Percentiles rank a stretch among this genome's conserved stretches.
These are phyloP conservation scores for Psilanteris sp. DNA, from an alignment of 1,140 invertebrate genomes.

Conservation along the genomic window DNA sequence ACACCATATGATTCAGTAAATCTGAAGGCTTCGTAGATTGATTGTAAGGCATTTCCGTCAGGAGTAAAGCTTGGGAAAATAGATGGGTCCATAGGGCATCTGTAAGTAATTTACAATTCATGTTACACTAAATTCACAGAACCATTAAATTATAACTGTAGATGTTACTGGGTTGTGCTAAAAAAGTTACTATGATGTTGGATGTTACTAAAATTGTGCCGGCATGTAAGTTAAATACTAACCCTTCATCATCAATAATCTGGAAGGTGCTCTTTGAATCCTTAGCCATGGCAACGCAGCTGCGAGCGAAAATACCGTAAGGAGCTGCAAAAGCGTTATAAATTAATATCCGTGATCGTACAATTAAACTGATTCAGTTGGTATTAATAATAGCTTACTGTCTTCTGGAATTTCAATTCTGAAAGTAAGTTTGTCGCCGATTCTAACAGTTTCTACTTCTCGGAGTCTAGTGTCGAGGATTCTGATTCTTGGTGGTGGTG, in stretches of 20 bases:
- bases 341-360: neutral
- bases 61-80: slow-evolving; percentile 95
- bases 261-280: slow-evolving; percentile 97
- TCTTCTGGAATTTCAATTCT: slow-evolving; percentile 97
- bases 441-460: slow-evolving; percentile 95
- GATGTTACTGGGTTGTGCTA: too few species aligned
- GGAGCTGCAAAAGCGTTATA: slow-evolving; percentile 85
- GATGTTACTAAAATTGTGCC: too few species aligned
- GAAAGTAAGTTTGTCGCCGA: slow-evolving; percentile 96
- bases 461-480: slow-evolving; percentile 91
- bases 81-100: slow-evolving; percentile 94
- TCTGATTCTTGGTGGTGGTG: slow-evolving; percentile 94
- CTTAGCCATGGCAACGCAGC: slow-evolving; percentile 97
- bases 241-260: slow-evolving; percentile 97
- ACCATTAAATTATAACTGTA: too few species aligned
- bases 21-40: slow-evolving; percentile 95
- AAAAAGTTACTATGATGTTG: too few species aligned
- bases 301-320: slow-evolving; percentile 96
- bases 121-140: too few species aligned
- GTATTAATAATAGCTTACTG: slow-evolving; percentile 89
- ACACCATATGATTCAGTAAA: slow-evolving; percentile 98
- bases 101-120: slow-evolving; percentile 77
- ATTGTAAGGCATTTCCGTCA: slow-evolving; percentile 93
- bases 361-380: too few species aligned
- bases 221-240: too few species aligned